phyloP scores from a whole-genome alignment of 2,888 invertebrate species.

The Papilio protenor region DNA sequence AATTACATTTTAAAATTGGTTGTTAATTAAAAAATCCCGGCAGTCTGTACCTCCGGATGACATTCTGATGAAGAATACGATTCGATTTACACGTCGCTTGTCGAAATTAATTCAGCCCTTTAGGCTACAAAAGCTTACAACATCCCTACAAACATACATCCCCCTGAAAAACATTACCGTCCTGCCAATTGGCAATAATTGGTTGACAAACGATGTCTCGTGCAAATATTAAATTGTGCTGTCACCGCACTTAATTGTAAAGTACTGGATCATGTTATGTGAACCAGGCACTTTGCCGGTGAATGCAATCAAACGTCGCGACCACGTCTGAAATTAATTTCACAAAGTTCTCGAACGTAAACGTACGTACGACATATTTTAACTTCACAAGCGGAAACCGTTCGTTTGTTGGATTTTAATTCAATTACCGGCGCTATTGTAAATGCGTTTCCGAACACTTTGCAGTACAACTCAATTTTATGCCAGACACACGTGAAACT shows the following conservation, averaged over 20 bases:
- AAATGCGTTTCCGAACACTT: not conserved
- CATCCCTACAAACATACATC: not conserved
- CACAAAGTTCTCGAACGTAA: constrained; percentile 9
- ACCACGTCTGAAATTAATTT: constrained; percentile 27
- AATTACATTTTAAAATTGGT: not conserved
- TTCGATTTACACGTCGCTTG: not conserved
- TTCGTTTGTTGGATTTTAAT: constrained; percentile 20
- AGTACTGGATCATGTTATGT: not conserved
- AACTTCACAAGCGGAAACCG: not conserved
- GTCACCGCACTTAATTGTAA: not conserved
- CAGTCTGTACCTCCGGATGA: not conserved
- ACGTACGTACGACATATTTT: not conserved
- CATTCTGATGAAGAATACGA: not conserved
- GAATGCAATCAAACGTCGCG: not conserved
- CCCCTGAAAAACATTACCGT: not conserved
- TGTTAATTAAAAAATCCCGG: not conserved
- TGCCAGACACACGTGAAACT: constrained; percentile 6
- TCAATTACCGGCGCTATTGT: constrained; percentile 7
- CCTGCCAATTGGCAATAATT: not conserved
- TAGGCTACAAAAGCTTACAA: not conserved
- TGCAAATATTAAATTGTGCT: not conserved
- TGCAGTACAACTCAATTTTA: not conserved
- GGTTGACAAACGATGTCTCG: not conserved
- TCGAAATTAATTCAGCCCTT: not conserved
- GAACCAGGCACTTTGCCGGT: not conserved